These are phyloP conservation scores for Clytia hemisphaerica DNA, from an alignment of 30 jellyfish, hydroid and myxozoan species.

Conservation along the genomic window DNA sequence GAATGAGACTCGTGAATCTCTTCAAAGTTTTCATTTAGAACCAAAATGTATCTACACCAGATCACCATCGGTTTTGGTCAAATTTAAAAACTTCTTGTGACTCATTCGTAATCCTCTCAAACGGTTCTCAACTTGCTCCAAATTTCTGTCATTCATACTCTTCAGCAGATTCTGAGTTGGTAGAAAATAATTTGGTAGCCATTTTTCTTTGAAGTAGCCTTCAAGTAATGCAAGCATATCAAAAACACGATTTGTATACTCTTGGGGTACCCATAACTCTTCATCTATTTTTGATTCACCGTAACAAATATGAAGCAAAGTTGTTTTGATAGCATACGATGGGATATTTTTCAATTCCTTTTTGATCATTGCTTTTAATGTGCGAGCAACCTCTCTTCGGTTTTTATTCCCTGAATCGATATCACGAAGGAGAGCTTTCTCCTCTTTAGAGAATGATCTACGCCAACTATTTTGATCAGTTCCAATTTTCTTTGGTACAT, in stretches of 20 bases:
- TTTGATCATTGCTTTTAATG: not conserved
- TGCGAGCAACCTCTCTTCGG: not conserved
- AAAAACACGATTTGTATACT: not conserved
- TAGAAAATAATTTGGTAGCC: not conserved
- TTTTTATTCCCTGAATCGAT: not conserved
- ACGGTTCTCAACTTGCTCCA: not conserved
- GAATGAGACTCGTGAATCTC: no score
- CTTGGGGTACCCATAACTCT: no score
- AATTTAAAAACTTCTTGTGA: not conserved
- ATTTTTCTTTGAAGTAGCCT: not conserved
- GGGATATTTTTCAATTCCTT: not conserved
- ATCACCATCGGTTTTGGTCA: no score
- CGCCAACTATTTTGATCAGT: not conserved
- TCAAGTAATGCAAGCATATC: not conserved
- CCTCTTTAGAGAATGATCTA: constrained; percentile 9
- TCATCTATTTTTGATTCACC: no score
- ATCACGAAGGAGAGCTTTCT: not conserved
- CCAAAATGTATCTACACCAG: no score
- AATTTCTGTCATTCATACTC: not conserved
- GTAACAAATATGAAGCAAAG: no score
- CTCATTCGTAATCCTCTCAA: not conserved
- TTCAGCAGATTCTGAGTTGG: not conserved
- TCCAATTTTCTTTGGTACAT: no score
- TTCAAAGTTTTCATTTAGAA: no score
- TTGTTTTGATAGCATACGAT: not conserved